Conservation (phyloP, 2,888 invertebrate genomes). For the Acleris laterana region DNA sequence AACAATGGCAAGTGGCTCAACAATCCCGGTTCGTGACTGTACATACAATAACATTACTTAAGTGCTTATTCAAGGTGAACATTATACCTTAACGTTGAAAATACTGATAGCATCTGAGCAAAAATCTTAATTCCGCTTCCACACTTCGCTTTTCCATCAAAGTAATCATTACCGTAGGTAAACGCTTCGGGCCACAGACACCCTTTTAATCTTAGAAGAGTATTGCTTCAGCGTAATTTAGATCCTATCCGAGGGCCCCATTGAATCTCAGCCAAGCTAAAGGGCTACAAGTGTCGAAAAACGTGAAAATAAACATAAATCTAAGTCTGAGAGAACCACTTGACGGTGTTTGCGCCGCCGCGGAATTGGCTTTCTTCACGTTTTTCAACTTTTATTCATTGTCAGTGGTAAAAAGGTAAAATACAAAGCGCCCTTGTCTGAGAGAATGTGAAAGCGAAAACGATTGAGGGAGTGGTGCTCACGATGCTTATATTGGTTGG, state of each 20-base stretch:
- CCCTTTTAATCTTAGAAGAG: conserved; percentile 79
- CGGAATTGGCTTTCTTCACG: conserved; percentile 41
- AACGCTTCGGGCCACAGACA: conserved; percentile 72
- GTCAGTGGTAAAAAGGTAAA: conserved; percentile 16
- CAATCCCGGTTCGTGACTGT: too few relatives aligned
- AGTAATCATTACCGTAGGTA: conserved; percentile 44
- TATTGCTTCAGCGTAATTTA: conserved; percentile 76
- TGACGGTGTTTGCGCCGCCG: conserved; percentile 21
- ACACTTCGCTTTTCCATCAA: conserved; percentile 19
- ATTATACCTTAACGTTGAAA: not conserved
- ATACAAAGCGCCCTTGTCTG: conserved; percentile 16
- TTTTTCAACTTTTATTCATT: conserved; percentile 40
- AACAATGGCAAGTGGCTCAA: too few relatives aligned
- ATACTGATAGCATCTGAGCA: conserved; percentile 7
- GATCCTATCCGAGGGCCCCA: conserved; percentile 74
- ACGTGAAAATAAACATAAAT: conserved; percentile 60
- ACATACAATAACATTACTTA: too few relatives aligned
- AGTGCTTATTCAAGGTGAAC: too few relatives aligned
- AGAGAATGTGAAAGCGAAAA: conserved; percentile 12
- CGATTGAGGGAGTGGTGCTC: conserved; percentile 8
- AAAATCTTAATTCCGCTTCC: conserved; percentile 24
- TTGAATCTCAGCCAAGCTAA: conserved; percentile 65
- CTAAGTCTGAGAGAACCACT: conserved; percentile 54
- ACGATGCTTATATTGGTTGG: not conserved
- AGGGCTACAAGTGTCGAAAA: conserved; percentile 68